Conservation (phyloP, 2,797 vertebrate genomes). For the Schizopygopsis pylzovi region DNA sequence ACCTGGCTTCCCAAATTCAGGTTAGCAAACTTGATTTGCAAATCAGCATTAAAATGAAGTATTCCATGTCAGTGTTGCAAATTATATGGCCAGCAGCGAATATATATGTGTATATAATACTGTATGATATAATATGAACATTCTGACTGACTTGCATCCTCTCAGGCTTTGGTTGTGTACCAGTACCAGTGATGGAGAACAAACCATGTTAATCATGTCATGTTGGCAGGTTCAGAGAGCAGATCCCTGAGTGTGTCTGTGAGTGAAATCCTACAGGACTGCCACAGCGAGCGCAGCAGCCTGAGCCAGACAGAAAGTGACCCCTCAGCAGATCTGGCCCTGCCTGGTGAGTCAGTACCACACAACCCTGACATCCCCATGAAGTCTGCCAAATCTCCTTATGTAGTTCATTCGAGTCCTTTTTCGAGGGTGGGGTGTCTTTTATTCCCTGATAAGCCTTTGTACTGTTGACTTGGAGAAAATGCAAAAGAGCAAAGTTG, state of each 20-base stretch:
- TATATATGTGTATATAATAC: background rate
- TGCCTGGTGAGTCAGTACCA: conserved; percentile 82
- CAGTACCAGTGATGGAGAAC: background rate
- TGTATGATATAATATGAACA: background rate
- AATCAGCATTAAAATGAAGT: background rate
- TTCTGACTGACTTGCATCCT: background rate
- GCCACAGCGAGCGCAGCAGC: conserved; percentile 83
- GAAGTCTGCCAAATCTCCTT: background rate
- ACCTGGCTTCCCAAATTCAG: conserved; percentile 82
- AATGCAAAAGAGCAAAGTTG: conserved; percentile 37
- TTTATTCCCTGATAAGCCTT: background rate
- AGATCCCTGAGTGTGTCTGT: conserved; percentile 75
- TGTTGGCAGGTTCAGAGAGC: conserved; percentile 75
- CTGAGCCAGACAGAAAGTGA: conserved; percentile 81
- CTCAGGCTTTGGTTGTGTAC: background rate
- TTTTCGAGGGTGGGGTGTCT: background rate
- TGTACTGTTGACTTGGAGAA: conserved; percentile 32
- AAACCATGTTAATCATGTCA: background rate
- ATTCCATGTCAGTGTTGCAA: background rate
- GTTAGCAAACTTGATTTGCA: conserved; percentile 56
- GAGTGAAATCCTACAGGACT: conserved; percentile 88
- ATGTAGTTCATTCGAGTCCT: background rate
- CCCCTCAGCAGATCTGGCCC: conserved; percentile 83
- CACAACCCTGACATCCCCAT: background rate
- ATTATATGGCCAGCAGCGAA: background rate